Percentiles rank a stretch among this genome's conserved stretches.
phyloP scores from a whole-genome alignment of 1,140 invertebrate genomes.

The Meloidogyne hapla region DNA sequence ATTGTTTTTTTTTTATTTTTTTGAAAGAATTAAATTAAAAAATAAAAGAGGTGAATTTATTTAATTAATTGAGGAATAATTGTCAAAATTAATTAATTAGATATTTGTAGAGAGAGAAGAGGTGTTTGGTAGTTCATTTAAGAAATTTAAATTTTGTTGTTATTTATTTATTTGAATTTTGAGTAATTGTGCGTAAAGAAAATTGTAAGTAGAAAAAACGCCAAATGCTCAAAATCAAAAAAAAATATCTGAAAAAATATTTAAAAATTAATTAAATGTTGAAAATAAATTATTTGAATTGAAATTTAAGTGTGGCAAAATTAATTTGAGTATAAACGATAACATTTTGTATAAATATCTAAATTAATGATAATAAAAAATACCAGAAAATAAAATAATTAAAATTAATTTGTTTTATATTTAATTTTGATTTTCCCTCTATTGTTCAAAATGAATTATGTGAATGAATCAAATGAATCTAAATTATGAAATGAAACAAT shows the following conservation, averaged over 20 bases:
- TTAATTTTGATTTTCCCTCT: no score
- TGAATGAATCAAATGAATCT: no score
- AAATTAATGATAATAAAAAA: no score
- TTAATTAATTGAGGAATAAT: constrained; percentile 3
- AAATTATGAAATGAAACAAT: no score
- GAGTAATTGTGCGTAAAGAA: neutral
- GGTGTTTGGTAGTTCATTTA: neutral
- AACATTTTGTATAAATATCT: no score
- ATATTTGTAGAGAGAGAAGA: neutral
- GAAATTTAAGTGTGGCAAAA: no score
- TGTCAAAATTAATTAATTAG: neutral
- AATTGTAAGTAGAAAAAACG: neutral
- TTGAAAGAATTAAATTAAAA: neutral
- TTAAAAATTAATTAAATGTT: neutral
- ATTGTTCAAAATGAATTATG: no score
- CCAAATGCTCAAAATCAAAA: neutral
- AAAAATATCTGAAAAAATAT: neutral
- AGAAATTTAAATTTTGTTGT: neutral
- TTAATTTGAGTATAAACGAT: no score
- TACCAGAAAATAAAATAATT: no score
- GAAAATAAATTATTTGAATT: no score
- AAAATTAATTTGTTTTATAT: no score
- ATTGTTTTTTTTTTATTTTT: neutral
- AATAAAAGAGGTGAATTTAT: neutral
- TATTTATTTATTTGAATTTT: neutral